Percentiles rank a stretch among this genome's conserved stretches.
Conservation (phyloP, 2,888 invertebrate genomes). For the Dasysyrphus albostriatus region DNA sequence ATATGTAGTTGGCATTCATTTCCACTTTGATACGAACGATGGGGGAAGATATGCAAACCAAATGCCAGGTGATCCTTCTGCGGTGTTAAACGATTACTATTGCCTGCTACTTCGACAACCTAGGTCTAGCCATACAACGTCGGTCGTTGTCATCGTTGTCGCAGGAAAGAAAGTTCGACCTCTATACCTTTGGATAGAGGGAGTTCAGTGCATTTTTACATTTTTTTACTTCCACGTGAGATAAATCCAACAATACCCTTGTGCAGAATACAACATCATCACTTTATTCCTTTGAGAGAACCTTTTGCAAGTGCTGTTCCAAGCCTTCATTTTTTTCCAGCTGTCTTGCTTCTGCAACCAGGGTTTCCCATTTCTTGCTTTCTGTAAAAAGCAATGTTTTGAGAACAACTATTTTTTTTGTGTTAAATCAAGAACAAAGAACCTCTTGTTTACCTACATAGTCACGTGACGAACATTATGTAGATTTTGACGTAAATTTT, state of each 20-base stretch:
- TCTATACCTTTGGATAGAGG: background rate
- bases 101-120: background rate
- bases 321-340: conserved; percentile 40
- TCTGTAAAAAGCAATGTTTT: background rate
- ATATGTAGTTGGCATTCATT: conserved; percentile 36
- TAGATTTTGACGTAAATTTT: no score
- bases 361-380: background rate
- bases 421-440: no score
- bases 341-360: conserved; percentile 17
- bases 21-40: conserved; percentile 15
- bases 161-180: background rate
- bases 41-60: conserved; percentile 53
- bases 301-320: conserved; percentile 7
- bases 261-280: conserved; percentile 40
- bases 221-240: conserved; percentile 10
- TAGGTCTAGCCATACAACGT: background rate
- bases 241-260: conserved; percentile 31
- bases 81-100: conserved; percentile 54
- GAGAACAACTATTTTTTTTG: no score
- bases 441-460: no score
- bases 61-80: conserved; percentile 58
- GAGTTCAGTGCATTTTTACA: conserved; percentile 21
- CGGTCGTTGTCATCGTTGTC: background rate
- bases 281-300: conserved; percentile 12
- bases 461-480: no score